Base-by-base conservation (phyloP, 1,140 invertebrate genomes). In the Elymnias hypermnestra region DNA sequence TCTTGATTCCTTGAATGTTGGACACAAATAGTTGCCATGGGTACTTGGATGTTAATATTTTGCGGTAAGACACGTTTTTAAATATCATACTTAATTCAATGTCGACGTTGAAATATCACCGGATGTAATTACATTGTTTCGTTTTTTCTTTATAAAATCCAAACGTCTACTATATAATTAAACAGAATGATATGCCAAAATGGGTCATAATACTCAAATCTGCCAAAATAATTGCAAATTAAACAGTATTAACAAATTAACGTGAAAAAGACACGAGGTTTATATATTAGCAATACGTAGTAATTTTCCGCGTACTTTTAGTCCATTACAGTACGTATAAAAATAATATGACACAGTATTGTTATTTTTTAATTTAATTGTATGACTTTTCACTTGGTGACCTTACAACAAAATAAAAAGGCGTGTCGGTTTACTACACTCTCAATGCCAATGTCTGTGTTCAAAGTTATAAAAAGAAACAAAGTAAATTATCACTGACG, bases 21-120 rank as follows among this genome's bases (percentile, higher is more conserved):
- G 44, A 49, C 45, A 50, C 48, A 40, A 52, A 15, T 21, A 28
- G 29, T 52, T 29, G 61, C 17, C 22, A 67, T 67, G 63, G 49
- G 56, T 25, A 42, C 41, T 48, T 58, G 61, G 63, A 63, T 67
- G 61, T 46, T 83, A 38, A 59, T 78, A 57, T 57, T 77, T 40
- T 83, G 72, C 49, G 69, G 79, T 83, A 55, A 76, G 76, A 19
- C 25, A 26, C 9, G n/a, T 33, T 33, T 33, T 17, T n/a, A n/a
- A 26, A 21, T 36, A 10, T 17, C n/a, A 15, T 33, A 5, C 14
- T 33, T 33, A 17, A 4, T 33, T 33, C n/a, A 31, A 15, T 14
- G 9, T 14, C n/a, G 4, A 10, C 6, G 6, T 4, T 15, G 13
- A 29, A 5, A 13, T 13, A 13, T 1, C 14, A 5, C 26, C 9